phyloP scores from a whole-genome alignment of 2,113 vertebrate species.

The Pteronura brasiliensis region DNA sequence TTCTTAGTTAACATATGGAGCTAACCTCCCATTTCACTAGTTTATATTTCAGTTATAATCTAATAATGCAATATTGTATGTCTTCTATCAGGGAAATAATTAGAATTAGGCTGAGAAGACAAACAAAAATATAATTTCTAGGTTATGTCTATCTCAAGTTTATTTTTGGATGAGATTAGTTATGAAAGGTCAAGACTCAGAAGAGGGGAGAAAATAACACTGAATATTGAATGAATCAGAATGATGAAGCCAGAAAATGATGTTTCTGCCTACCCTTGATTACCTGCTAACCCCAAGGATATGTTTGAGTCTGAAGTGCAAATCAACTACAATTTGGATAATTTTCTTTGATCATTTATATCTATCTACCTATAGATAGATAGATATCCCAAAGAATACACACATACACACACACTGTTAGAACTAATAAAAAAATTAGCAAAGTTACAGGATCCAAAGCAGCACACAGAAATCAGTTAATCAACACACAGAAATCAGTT shows the following conservation, averaged over 20 bases:
- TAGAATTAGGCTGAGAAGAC: conserved; percentile 39
- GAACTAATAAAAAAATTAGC: background rate
- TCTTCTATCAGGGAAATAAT: conserved; percentile 19
- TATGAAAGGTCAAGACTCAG: conserved; percentile 63
- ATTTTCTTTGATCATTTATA: conserved; percentile 30
- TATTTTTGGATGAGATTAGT: conserved; percentile 55
- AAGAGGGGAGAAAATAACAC: conserved; percentile 33
- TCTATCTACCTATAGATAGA: background rate
- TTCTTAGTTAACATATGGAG: conserved; percentile 25
- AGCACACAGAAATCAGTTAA: background rate
- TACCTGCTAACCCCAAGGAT: conserved; percentile 45
- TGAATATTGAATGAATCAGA: conserved; percentile 76
- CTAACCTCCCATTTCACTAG: conserved; percentile 27
- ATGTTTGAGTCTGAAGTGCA: conserved; percentile 59
- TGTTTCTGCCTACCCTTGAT: conserved; percentile 63
- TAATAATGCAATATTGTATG: background rate
- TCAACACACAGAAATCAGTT: background rate
- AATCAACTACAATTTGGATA: conserved; percentile 76
- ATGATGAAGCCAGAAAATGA: conserved; percentile 61
- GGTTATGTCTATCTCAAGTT: conserved; percentile 34
- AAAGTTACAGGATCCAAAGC: background rate
- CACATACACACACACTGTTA: background rate
- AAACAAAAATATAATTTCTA: conserved; percentile 39
- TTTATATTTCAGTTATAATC: background rate
- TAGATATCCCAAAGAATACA: background rate